Base-by-base conservation (phyloP, 2,888 invertebrate species). In the Brachyopa scutellaris region DNA sequence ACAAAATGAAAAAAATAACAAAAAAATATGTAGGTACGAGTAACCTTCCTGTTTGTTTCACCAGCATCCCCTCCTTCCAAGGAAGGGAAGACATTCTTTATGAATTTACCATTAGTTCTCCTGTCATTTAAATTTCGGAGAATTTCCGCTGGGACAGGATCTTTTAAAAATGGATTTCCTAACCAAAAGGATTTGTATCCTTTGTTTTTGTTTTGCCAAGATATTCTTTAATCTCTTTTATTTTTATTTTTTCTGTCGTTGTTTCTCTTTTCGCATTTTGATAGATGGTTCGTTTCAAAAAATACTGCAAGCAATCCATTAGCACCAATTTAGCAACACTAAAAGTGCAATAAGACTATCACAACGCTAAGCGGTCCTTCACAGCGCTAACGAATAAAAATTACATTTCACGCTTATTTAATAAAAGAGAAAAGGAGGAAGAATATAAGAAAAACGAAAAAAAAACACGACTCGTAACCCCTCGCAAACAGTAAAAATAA, bases 21-120 rank as follows among this genome's bases (percentile, higher is more conserved):
- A n/a, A n/a, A n/a, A n/a, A n/a, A n/a, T n/a, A n/a, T n/a, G n/a
- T n/a, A n/a, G n/a, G n/a, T n/a, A n/a, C n/a, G n/a, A n/a, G n/a
- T n/a, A n/a, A n/a, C n/a, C n/a, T n/a, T n/a, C n/a, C n/a, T n/a
- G n/a, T n/a, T n/a, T n/a, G n/a, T n/a, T n/a, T n/a, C n/a, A n/a
- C n/a, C n/a, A n/a, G n/a, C n/a, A n/a, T n/a, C n/a, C n/a, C n/a
- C n/a, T n/a, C n/a, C n/a, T n/a, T n/a, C n/a, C n/a, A n/a, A n/a
- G n/a, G n/a, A n/a, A n/a, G n/a, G n/a, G n/a, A 21, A 42, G 57
- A 78, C 64, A 59, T 36, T 51, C 51, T 72, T 66, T 64, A 72
- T 42, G 49, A 72, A 7, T 64, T 40, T 42, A 7, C 51, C 42
- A 64, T 72, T 42, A 59, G 49, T 33, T 33, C 45, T 36, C 51